phyloP scores from a whole-genome alignment of 2,888 invertebrate species.

The Scotopteryx bipunctaria region DNA sequence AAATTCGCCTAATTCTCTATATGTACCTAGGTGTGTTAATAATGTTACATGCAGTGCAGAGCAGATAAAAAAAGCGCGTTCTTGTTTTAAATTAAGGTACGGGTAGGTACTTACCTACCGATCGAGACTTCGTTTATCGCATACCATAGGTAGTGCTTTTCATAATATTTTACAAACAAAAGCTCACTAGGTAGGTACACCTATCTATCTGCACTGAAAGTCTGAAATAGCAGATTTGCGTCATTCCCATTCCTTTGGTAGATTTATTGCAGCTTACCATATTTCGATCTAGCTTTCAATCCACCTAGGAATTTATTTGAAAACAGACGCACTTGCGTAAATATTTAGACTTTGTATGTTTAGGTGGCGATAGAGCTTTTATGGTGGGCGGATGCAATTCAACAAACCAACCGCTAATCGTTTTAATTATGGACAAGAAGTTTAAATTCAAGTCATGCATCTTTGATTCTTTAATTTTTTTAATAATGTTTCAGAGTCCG shows the following conservation, averaged over 20 bases:
- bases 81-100: no score
- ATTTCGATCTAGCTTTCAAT: slow-evolving; percentile 31
- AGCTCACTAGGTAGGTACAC: no score
- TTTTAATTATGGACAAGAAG: no score
- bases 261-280: slow-evolving; percentile 22
- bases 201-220: slow-evolving; percentile 32
- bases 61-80: no score
- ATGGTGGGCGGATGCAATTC: not conserved
- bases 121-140: no score
- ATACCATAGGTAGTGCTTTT: slow-evolving; percentile 34
- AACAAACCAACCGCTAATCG: no score
- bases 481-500: slow-evolving; percentile 51
- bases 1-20: no score
- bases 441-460: no score
- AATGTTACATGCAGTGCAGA: no score
- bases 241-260: slow-evolving; percentile 51
- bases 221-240: slow-evolving; percentile 54
- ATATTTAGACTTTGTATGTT: slow-evolving; percentile 46
- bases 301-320: slow-evolving; percentile 37
- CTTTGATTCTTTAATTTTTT: not conserved
- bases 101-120: no score
- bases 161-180: slow-evolving; percentile 48
- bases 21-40: no score
- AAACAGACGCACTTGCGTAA: slow-evolving; percentile 43
- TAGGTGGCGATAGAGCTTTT: slow-evolving; percentile 5